Conservation (phyloP, 1,140 invertebrate species). For the Zophobas morio region DNA sequence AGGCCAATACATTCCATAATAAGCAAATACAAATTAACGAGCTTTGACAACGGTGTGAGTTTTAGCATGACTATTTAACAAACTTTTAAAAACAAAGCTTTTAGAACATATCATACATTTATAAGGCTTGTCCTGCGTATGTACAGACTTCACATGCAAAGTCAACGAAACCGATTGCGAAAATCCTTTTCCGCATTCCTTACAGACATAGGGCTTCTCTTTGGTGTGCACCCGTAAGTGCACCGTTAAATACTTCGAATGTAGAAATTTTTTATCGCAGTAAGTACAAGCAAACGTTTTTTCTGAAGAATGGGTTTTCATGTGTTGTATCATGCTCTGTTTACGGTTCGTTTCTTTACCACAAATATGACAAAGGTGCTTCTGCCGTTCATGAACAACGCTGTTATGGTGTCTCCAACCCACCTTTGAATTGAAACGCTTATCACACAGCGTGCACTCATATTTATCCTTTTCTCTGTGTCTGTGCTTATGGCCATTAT, state of each 20-base stretch:
- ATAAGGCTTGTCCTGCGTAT: constrained; percentile 69
- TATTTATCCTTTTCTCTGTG: too few species aligned
- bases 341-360: background rate
- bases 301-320: constrained; percentile 69
- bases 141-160: constrained; percentile 75
- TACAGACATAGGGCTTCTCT: constrained; percentile 56
- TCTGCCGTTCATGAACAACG: background rate
- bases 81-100: constrained; percentile 78
- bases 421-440: constrained; percentile 35
- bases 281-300: constrained; percentile 61
- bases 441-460: constrained; percentile 48
- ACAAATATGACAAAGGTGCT: constrained; percentile 5
- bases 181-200: constrained; percentile 72
- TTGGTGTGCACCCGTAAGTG: too few species aligned
- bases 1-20: too few species aligned
- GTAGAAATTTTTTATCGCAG: too few species aligned
- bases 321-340: background rate
- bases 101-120: constrained; percentile 70
- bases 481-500: too few species aligned
- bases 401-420: constrained; percentile 42
- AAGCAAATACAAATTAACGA: too few species aligned
- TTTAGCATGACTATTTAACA: constrained; percentile 68
- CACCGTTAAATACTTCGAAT: too few species aligned
- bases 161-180: constrained; percentile 74
- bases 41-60: background rate